Percentiles rank a stretch among this genome's conserved stretches.
Conservation (phyloP, 1,140 invertebrate species). For the Asobara japonica region DNA sequence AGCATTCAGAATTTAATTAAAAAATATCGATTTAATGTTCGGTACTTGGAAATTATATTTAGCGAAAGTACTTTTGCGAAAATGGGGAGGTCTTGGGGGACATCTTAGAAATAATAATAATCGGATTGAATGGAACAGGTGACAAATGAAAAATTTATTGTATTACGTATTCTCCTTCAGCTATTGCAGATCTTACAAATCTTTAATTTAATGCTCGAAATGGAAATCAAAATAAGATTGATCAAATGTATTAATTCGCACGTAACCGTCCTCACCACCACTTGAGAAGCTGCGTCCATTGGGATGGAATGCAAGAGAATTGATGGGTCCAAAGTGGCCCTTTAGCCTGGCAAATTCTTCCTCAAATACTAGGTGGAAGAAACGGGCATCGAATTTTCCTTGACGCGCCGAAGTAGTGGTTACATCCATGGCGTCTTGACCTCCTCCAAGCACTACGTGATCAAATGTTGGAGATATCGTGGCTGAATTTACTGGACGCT, state of each 20-base stretch:
- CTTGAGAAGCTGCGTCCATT: constrained; percentile 97
- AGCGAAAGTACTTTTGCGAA: too few species aligned
- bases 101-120: too few species aligned
- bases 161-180: too few species aligned
- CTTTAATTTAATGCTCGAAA: constrained; percentile 84
- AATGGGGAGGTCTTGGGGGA: too few species aligned
- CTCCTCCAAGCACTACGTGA: constrained; percentile 95
- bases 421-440: constrained; percentile 99
- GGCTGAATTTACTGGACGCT: constrained; percentile 96
- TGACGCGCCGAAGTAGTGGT: constrained; percentile 95
- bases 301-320: constrained; percentile 97
- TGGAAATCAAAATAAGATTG: constrained; percentile 96
- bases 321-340: constrained; percentile 99
- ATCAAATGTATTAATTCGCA: constrained; percentile 96
- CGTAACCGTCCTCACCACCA: constrained; percentile 99
- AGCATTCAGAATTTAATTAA: too few species aligned
- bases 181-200: background rate
- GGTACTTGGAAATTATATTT: too few species aligned
- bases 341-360: constrained; percentile 99
- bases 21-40: too few species aligned
- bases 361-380: constrained; percentile 99
- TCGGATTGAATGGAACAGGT: too few species aligned
- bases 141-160: too few species aligned
- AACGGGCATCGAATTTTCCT: constrained; percentile 98
- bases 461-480: constrained; percentile 93